Percentiles rank a stretch among this genome's conserved stretches.
Conservation (phyloP, 2,888 invertebrate genomes). For the Epinotia brunnichana region DNA sequence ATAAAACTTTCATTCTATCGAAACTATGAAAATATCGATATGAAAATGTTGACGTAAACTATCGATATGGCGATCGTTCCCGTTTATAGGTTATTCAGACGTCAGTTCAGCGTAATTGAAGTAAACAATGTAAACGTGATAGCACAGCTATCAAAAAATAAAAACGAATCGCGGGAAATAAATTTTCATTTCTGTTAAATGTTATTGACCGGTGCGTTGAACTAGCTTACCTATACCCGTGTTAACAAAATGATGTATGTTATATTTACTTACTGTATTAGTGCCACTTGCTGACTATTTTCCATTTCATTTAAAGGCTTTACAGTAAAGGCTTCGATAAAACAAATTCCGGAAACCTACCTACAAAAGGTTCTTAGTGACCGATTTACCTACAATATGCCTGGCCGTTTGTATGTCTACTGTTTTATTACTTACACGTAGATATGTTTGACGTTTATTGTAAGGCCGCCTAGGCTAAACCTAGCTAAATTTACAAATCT, state of each 20-base stretch:
- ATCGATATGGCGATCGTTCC: constrained; percentile 41
- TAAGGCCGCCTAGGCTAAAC: too few relatives aligned
- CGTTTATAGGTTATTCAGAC: constrained; percentile 43
- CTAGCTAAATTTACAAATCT: too few relatives aligned
- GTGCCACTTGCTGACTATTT: not conserved
- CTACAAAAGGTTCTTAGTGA: too few relatives aligned
- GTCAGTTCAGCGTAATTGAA: constrained; percentile 41
- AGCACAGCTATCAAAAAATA: constrained; percentile 20
- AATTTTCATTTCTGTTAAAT: not conserved
- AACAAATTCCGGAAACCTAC: too few relatives aligned
- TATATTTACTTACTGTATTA: too few relatives aligned
- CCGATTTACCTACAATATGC: too few relatives aligned
- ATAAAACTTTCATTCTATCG: constrained; percentile 42
- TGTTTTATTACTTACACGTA: too few relatives aligned
- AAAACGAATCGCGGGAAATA: not conserved
- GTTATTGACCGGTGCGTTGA: not conserved
- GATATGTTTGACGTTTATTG: too few relatives aligned
- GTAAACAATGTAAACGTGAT: constrained; percentile 38
- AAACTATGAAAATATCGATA: constrained; percentile 44
- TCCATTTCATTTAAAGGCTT: too few relatives aligned
- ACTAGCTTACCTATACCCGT: not conserved
- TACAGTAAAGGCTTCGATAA: too few relatives aligned
- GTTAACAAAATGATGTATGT: not conserved
- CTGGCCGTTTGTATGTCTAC: too few relatives aligned
- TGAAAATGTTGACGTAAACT: constrained; percentile 43